Base-by-base conservation (phyloP, 2,888 invertebrate genomes). In the Malthinus seriepunctatus region DNA sequence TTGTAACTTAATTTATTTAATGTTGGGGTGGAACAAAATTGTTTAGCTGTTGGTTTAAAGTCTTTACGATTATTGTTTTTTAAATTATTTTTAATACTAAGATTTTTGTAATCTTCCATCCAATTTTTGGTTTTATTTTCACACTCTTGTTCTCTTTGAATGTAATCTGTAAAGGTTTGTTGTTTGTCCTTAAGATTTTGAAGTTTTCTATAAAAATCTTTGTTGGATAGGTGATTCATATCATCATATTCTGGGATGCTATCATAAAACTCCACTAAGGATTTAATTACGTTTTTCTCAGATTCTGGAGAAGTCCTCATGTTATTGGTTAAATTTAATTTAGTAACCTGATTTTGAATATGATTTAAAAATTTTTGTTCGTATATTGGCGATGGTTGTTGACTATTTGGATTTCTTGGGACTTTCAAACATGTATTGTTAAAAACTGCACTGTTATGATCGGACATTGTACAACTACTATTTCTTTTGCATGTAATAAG, bases 171-270 rank as follows among this genome's bases (percentile, higher is more conserved):
- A 58, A 75, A 76, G 11, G 77, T 63, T 67, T 83, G 83, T 71
- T 88, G 88, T 70, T 84, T 87, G 65, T 87, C 83, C 64, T 86
- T 84, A 46, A 89, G 75, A 56, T 82, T 83, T 73, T 88, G 86
- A 49, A 92, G 73, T 33, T 88, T 88, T 9, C 84, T 84, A 73
- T 89, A 88, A 75, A 91, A 91, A 69, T 92, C 91, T 56, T 84
- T 86, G 60, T 86, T 86, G 0, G 89, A 86, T 64, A 91, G 79
- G 77, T 91, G 90, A 73, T 89, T 85, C 1, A 92, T 83, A 47
- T 91, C 90, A 57, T 84, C 84, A 65, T 91, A 91, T 72, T 91
- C 90, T 54, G 91, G 91, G 72, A 91, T 91, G 69, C 89, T 91
- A 50, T 86, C 85, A 67, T 88, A 86, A 75, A 91, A 90, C 58